phyloP scores from a whole-genome alignment of 2,113 vertebrate species.

The Macrotus californicus region DNA sequence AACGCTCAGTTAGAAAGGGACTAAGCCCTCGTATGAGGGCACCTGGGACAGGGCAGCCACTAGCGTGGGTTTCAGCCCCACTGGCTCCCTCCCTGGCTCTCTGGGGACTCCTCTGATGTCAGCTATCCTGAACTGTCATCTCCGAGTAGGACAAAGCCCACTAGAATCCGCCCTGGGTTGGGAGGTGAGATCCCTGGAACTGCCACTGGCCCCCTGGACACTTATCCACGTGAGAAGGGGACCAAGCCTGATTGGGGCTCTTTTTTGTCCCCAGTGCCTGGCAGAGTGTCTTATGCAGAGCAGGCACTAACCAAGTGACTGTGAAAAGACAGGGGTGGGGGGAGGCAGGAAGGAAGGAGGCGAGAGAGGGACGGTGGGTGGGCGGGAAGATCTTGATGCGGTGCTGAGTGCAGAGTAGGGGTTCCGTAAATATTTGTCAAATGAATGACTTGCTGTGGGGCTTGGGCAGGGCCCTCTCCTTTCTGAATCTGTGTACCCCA shows the following conservation, averaged over 20 bases:
- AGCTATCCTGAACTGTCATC: not conserved
- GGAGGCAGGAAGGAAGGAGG: not conserved
- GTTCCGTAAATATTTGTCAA: not conserved
- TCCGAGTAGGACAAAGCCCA: not conserved
- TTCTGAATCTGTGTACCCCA: not conserved
- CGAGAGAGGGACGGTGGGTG: fast-evolving
- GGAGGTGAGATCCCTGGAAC: not conserved
- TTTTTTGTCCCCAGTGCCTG: not conserved
- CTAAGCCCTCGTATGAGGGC: not conserved
- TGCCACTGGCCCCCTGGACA: not conserved
- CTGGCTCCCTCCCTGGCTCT: not conserved
- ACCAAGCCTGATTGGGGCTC: not conserved
- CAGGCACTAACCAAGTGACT: not conserved
- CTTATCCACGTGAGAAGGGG: not conserved
- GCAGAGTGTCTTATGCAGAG: not conserved
- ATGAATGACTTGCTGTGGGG: not conserved
- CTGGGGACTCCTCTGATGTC: not conserved
- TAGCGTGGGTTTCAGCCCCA: not conserved
- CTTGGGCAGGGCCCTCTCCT: not conserved
- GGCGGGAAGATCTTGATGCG: not conserved
- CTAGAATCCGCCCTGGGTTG: not conserved
- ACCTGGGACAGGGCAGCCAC: not conserved
- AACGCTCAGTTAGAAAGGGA: not conserved
- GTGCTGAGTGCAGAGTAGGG: not conserved
- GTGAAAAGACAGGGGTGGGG: not conserved